Evolutionary conservation across 2,888 invertebrate species (phyloP), one percentile per base, ranked within the genome.

Genomic region (Idaea straminata): DNA sequence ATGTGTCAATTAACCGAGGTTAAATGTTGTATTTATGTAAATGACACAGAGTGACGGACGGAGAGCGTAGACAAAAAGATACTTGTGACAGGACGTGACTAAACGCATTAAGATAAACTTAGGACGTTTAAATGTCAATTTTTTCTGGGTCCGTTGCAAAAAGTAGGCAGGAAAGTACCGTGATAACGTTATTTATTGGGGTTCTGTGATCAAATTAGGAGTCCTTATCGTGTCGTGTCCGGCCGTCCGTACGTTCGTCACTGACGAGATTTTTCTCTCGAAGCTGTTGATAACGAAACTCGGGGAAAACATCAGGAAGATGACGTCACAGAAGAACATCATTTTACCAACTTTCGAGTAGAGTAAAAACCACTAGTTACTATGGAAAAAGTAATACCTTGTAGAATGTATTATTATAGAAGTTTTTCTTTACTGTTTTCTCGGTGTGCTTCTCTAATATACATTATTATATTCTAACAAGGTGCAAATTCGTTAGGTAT

Each of bases 21-120:
- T 81, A 90, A 91, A 92, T 92, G 90, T 86, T 76, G 87, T 87
- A 89, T 90, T 90, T 90, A 92, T 92, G 92, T 88, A 84, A 91
- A 92, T 91, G 77, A 72, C 70, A 76, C 83, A 84, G 84, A 87
- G 79, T 84, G 85, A 87, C 86, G 79, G 81, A 80, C 82, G 59
- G 73, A 75, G 84, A 80, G 78, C 74, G 79, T 78, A 79, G 80
- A 86, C 85, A 84, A 84, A 87, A 85, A 86, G 85, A 86, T 77
- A 82, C 78, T 67, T 73, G 73, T 77, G 82, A 80, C 79, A 77
- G 81, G 82, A 83, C 81, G 75, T 80, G 80, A 80, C 80, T 80
- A 64, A 76, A 70, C 68, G 70, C 78, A 78, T 81, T 83, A 79
- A 81, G 81, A 82, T 86, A 84, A 81, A 79, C 81, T 74, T 69